Conservation (phyloP, 2,113 vertebrate genomes). For the Toxotes chatareus region DNA sequence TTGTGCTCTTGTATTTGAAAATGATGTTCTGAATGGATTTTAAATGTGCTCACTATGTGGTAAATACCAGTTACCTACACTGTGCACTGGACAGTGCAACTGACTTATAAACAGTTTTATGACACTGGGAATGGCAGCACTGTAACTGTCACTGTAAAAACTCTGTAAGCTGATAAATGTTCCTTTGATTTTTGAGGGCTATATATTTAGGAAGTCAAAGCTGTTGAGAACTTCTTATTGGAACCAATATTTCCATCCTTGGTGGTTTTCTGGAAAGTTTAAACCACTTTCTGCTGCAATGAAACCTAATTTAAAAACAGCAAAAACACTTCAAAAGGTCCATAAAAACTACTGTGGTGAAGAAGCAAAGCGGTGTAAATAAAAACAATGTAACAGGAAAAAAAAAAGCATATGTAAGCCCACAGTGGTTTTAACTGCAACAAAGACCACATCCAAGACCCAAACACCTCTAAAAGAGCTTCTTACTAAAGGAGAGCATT, state of each 20-base stretch:
- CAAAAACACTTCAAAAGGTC: not conserved
- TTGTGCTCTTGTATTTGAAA: not conserved
- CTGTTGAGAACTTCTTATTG: not conserved
- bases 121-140: not conserved
- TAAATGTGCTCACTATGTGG: not conserved
- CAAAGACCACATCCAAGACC: slow-evolving; percentile 8
- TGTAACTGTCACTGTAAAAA: not conserved
- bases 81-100: too few species aligned
- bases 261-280: not conserved
- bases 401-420: not conserved
- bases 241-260: not conserved
- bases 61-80: not conserved
- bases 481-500: slow-evolving; percentile 19
- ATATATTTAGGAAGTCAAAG: not conserved
- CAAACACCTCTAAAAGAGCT: slow-evolving; percentile 9
- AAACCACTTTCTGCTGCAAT: not conserved
- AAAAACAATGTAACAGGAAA: not conserved
- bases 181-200: too few species aligned
- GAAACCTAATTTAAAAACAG: not conserved
- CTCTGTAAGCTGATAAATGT: not conserved
- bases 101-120: not conserved
- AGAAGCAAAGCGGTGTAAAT: not conserved
- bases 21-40: not conserved
- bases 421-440: not conserved
- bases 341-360: not conserved